Evolutionary conservation across 2,888 invertebrate genomes (phyloP).

Genomic region (Sepiola atlantica): DNA sequence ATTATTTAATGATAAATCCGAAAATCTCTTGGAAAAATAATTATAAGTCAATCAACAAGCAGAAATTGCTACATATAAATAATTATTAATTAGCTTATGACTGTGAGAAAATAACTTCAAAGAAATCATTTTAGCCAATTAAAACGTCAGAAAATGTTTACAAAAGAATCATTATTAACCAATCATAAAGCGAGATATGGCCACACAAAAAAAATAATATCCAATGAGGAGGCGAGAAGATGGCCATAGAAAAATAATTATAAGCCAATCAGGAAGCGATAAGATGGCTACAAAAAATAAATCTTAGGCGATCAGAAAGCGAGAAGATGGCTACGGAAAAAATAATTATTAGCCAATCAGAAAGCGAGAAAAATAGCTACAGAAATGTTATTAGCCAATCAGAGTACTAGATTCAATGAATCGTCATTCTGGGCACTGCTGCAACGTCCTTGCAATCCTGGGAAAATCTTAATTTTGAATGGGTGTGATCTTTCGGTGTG

Average conservation of each 20-base stretch:
- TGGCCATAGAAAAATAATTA: slow-evolving; percentile 6
- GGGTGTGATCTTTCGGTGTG: slow-evolving; percentile 32
- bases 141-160: too few species aligned
- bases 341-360: slow-evolving; percentile 17
- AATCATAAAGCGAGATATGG: not conserved
- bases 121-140: too few species aligned
- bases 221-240: not conserved
- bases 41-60: too few species aligned
- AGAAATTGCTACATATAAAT: too few species aligned
- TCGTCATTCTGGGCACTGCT: slow-evolving; percentile 62
- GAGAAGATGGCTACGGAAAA: slow-evolving; percentile 2
- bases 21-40: too few species aligned
- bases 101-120: too few species aligned
- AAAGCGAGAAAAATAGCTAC: slow-evolving; percentile 32
- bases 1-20: too few species aligned
- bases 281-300: not conserved
- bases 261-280: slow-evolving; percentile 12
- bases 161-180: too few species aligned
- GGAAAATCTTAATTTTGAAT: slow-evolving; percentile 59
- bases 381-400: slow-evolving; percentile 24
- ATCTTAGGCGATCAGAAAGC: not conserved
- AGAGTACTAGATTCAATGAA: slow-evolving; percentile 50
- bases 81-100: too few species aligned
- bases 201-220: not conserved
- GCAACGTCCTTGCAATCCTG: slow-evolving; percentile 63